Evolutionary conservation across 2,888 invertebrate species (phyloP).

Genomic region (Epirrhoe tristata): DNA sequence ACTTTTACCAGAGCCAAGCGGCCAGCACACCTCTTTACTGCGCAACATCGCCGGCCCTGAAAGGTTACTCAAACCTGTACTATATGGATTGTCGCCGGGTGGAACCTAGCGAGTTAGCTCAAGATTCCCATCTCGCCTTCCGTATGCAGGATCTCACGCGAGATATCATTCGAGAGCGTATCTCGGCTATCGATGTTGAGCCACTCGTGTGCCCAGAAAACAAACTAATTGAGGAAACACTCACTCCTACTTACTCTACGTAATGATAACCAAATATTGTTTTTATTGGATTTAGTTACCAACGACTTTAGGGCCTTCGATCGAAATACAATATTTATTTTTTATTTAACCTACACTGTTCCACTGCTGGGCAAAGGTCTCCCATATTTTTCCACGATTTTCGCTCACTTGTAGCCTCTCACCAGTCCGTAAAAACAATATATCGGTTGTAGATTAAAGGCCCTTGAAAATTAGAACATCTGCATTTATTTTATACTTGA

Average conservation of each 20-base stretch:
- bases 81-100: slow-evolving; percentile 95
- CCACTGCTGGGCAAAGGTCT: not conserved
- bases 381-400: no score
- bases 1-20: slow-evolving; percentile 91
- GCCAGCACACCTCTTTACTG: slow-evolving; percentile 95
- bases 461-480: not conserved
- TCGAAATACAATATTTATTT: no score
- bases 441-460: not conserved
- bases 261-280: slow-evolving; percentile 18
- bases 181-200: slow-evolving; percentile 38
- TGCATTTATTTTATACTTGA: no score
- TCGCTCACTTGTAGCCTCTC: no score
- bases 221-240: slow-evolving; percentile 48
- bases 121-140: slow-evolving; percentile 68
- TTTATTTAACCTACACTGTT: no score
- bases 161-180: slow-evolving; percentile 58
- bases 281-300: not conserved
- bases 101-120: slow-evolving; percentile 68
- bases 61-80: slow-evolving; percentile 93
- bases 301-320: not conserved
- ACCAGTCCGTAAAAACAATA: no score
- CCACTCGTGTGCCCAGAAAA: slow-evolving; percentile 30
- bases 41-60: slow-evolving; percentile 92
- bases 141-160: slow-evolving; percentile 64
- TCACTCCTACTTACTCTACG: slow-evolving; percentile 54